Evolutionary conservation across 2,888 invertebrate species (phyloP).

Genomic region (Aquatica leii): DNA sequence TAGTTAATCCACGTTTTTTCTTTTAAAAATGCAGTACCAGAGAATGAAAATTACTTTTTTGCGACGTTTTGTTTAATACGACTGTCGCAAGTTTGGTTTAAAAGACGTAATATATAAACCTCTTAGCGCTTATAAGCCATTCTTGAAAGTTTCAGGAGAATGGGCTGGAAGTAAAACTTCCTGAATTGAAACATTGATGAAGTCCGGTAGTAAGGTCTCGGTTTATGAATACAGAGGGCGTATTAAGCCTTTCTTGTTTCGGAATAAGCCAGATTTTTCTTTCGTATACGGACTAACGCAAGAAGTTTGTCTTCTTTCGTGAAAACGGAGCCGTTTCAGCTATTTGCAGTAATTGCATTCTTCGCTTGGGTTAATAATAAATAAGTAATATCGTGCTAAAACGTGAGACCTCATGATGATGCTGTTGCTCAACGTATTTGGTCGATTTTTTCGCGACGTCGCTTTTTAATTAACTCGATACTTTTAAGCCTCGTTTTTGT

Average conservation of each 20-base stretch:
- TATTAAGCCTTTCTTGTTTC: conserved; percentile 15
- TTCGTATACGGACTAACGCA: background rate
- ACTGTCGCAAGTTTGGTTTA: no score
- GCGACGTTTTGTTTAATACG: no score
- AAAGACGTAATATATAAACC: no score
- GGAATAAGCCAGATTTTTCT: conserved; percentile 26
- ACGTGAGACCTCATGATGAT: no score
- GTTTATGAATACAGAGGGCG: conserved; percentile 35
- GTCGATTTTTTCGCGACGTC: no score
- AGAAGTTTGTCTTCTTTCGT: background rate
- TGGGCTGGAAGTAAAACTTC: background rate
- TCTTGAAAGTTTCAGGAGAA: background rate
- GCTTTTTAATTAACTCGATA: no score
- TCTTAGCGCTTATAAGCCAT: no score
- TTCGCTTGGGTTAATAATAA: conserved; percentile 8
- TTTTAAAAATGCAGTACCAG: no score
- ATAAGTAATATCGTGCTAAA: background rate
- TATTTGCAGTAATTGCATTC: conserved; percentile 11
- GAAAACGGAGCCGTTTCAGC: background rate
- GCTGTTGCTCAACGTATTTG: no score
- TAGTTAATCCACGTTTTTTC: no score
- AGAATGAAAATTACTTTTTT: no score
- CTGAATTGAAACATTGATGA: conserved; percentile 34
- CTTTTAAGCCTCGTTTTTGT: no score
- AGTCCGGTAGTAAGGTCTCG: conserved; percentile 29